Evolutionary conservation across 2,888 invertebrate species (phyloP), one percentile per base, ranked within the genome.

Genomic region (Chaitophorus viminalis): DNA sequence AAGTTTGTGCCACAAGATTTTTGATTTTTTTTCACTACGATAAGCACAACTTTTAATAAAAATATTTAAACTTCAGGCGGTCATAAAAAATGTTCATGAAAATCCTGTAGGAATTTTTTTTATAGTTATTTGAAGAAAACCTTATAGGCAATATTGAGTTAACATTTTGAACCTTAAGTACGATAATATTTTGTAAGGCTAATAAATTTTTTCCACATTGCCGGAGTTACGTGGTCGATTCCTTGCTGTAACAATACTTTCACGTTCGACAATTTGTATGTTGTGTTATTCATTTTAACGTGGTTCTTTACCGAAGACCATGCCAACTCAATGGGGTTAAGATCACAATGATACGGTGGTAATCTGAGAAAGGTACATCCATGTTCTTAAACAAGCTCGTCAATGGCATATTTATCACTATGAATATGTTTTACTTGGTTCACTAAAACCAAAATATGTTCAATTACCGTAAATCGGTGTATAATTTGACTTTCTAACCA

Each of bases 281-380:
- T 70, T 8, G 21, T 33, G 70, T 82, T 82, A n/a, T 82, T 82
- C 39, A n/a, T 82, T 36, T 65, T 70, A 2, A 82, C 82, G 70
- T 82, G 39, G 25, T 46, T 29, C 70, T 82, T 82, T 25, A 70
- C 70, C 36, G 21, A 25, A 31, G 68, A 36, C 68, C 82, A 82
- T 25, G 70, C 70, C 1, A 82, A 6, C 46, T 82, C 82, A 21
- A 82, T 82, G 2, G 82, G 82, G 70, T 82, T 82, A 33, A 82
- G 70, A 31, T 82, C 82, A 39, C 82, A 82, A 33, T 82, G 82
- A 70, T 82, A 68, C 18, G 82, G 82, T 36, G 68, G 70, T 33
- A 33, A 33, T n/a, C 70, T 25, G 6, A 70, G 9, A 14, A 70
- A 9, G 14, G 29, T 70, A 3, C 70, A 11, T 29, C 29, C 14